These are phyloP conservation scores for Palaemon carinicauda DNA, from an alignment of 1,140 invertebrate species.

Conservation along the genomic window DNA sequence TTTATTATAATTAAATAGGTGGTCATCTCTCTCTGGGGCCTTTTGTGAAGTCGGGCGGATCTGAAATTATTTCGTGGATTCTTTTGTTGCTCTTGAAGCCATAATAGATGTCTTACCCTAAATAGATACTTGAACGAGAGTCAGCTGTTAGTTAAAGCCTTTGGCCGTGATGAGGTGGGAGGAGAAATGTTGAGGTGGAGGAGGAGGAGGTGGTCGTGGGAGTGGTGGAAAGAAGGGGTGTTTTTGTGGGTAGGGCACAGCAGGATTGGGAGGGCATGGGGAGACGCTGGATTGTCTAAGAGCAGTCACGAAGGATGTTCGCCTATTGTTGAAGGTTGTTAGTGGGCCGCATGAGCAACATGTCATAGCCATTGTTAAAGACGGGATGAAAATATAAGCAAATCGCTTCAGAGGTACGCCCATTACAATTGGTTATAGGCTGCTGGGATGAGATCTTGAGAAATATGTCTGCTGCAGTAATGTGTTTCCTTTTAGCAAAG, in stretches of 20 bases:
- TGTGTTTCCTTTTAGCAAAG: too few relatives aligned
- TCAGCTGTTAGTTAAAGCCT: neutral
- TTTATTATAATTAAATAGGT: conserved; percentile 34
- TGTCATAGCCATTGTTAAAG: too few relatives aligned
- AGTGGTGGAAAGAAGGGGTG: neutral
- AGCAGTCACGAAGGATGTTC: neutral
- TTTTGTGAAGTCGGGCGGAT: neutral
- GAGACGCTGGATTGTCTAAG: neutral
- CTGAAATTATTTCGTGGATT: neutral
- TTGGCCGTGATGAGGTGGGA: neutral
- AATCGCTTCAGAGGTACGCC: too few relatives aligned
- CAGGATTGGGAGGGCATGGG: neutral
- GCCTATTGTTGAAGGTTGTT: too few relatives aligned
- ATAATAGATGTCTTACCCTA: neutral
- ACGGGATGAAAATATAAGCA: too few relatives aligned
- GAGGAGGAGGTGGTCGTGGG: neutral
- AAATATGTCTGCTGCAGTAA: too few relatives aligned
- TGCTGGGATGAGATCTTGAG: too few relatives aligned
- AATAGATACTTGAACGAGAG: neutral
- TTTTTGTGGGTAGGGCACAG: neutral
- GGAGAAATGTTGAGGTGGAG: neutral
- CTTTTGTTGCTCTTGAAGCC: neutral
- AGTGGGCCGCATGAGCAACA: neutral
- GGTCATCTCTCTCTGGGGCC: neutral
- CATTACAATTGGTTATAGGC: too few relatives aligned